A percentile compares a stretch with the other conserved stretches of the same genome.
Evolutionary conservation across 2,888 invertebrate species (phyloP).

Genomic region (Sympetrum striolatum): DNA sequence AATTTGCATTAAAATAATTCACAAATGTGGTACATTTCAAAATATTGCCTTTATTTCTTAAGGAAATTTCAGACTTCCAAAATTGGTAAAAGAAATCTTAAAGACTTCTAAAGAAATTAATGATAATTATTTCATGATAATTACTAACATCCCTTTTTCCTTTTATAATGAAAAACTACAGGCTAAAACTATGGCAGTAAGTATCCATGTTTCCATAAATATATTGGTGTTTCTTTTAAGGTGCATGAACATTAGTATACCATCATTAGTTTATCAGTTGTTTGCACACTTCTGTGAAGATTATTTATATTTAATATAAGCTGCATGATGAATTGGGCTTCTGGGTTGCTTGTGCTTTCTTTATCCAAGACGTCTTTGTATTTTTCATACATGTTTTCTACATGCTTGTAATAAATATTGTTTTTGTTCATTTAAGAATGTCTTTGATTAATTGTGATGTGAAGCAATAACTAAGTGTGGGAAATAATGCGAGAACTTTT

Average conservation of each 20-base stretch:
- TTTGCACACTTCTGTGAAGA: background rate
- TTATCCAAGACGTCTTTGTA: background rate
- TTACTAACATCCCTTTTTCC: conserved; percentile 29
- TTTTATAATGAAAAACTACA: conserved; percentile 27
- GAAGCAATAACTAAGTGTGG: too few species aligned
- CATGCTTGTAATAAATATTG: too few species aligned
- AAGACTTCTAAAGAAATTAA: too few species aligned
- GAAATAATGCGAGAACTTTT: too few species aligned
- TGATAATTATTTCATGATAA: background rate
- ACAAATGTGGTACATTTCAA: too few species aligned
- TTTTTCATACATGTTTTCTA: background rate
- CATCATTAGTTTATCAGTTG: background rate
- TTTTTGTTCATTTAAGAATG: too few species aligned
- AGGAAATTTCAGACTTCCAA: too few species aligned
- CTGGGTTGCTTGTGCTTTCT: background rate
- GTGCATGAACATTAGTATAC: background rate
- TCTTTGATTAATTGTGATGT: too few species aligned
- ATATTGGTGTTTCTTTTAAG: background rate
- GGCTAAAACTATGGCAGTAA: conserved; percentile 37
- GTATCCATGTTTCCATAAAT: background rate
- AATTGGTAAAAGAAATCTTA: too few species aligned
- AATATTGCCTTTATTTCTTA: too few species aligned
- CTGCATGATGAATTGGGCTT: background rate
- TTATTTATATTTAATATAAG: background rate
- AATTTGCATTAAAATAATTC: too few species aligned